Percentiles rank a stretch among this genome's conserved stretches.
These are phyloP conservation scores for Sebastolobus altivelis DNA, from an alignment of 2,797 vertebrate genomes.

Conservation along the genomic window DNA sequence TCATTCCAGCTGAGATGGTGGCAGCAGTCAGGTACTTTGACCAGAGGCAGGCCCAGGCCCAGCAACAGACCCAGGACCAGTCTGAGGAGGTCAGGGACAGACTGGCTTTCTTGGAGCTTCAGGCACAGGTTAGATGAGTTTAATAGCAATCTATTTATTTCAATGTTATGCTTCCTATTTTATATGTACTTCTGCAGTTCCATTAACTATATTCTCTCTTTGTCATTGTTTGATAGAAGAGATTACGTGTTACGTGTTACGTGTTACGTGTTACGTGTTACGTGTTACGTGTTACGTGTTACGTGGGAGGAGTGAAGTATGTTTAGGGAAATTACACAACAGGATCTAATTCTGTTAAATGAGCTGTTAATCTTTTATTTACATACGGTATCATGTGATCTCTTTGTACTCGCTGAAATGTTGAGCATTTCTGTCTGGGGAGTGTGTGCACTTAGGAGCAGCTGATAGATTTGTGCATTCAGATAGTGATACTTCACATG, in stretches of 20 bases:
- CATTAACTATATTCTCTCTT: background rate
- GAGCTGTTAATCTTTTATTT: slow-evolving; percentile 26
- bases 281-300: too few species aligned
- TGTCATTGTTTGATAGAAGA: background rate
- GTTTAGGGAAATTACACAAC: slow-evolving; percentile 29
- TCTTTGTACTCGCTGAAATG: background rate
- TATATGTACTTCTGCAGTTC: background rate
- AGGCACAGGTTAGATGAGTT: slow-evolving; percentile 80
- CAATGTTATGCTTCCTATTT: background rate
- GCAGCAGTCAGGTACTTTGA: slow-evolving; percentile 83
- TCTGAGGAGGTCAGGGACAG: slow-evolving; percentile 77
- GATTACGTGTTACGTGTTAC: background rate
- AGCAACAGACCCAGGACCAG: slow-evolving; percentile 64
- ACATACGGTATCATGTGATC: slow-evolving; percentile 16
- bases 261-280: too few species aligned
- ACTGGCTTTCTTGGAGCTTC: slow-evolving; percentile 84
- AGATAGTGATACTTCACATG: background rate
- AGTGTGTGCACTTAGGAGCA: background rate
- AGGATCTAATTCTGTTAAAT: slow-evolving; percentile 40
- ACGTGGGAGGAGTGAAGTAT: slow-evolving; percentile 1
- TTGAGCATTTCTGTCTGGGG: background rate
- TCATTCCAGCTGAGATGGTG: slow-evolving; percentile 79
- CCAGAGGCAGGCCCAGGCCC: slow-evolving; percentile 73
- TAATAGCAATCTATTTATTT: background rate
- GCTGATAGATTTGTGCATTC: background rate